Evolutionary conservation across 2,113 vertebrate species (phyloP), one percentile per base, ranked within the genome.

Genomic region (Urocynchramus pylzowi): DNA sequence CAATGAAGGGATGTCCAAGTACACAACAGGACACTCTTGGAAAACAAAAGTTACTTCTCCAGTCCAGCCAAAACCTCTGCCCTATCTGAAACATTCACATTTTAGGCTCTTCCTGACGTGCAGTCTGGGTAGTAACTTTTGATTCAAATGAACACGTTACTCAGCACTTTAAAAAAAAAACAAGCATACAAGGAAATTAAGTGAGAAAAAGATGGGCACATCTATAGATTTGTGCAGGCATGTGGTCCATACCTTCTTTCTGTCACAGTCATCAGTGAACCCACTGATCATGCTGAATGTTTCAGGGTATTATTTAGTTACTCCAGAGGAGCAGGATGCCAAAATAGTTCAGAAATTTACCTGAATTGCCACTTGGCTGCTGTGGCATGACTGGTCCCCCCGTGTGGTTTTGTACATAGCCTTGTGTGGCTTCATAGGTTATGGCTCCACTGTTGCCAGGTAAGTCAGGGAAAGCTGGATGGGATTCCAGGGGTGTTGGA

Each of bases 341-440:
- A 75, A 49, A 89, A 49, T 14, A 73, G 53, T 78, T 78, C 53
- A 78, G 30, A 59, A 35, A 7, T 95, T 94, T 96, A 98, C 98
- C 97, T 2, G 56, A 64, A 45, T 70, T 95, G 84, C 86, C 97
- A 50, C 90, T 73, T 9, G 95, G 69, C 2, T 98, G 97, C 92
- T 99, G 98, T 63, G 98, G 90, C 71, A 98, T 79, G 22, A 98
- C 82, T 35, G 98, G 99, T 30, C 93, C 95, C 0, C 52, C 94
- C 0, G 23, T 1, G 26, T 98, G 97, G 4, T 97, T 97, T 60
- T 98, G 98, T 56, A 97, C 93, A 17, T 97, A 99, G 30, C 90
- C 27, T 42, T 98, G 98, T 2, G 98, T 79, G 2, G 96, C 75
- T 30, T 97, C 97, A 33, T 96, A 98, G 52, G 96, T 96, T 84